Base-by-base conservation (phyloP, 1,140 invertebrate species). In the Brachionus plicatilis region DNA sequence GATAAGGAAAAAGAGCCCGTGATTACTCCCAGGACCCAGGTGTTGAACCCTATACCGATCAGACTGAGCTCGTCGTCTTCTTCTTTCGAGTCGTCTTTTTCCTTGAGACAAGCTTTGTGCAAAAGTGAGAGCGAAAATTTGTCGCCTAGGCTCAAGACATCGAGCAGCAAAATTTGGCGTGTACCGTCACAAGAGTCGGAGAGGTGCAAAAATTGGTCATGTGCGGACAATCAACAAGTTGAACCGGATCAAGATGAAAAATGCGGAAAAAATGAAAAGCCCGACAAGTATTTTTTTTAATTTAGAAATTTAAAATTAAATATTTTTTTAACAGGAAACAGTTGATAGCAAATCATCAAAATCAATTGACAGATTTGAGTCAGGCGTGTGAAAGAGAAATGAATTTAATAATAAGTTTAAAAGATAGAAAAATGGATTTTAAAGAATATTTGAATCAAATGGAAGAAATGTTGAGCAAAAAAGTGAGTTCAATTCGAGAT, bases 361-460 rank as follows among this genome's bases (percentile, higher is more conserved):
- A 76, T 50, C 72, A 76, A 50, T 50, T 76, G 17, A 76, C 14
- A 12, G 72, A 47, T 50, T 76, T 76, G 29, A 76, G 17, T 50
- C 37, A 76, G 12, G 29, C 72, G 5, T 76, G 72, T 76, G 17
- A 76, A 47, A 53, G 27, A 76, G 72, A 76, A 76, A 76, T 76
- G 43, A 47, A 76, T 50, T 76, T 76, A 11, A 76, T 76, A 27
- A n/a, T 75, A 0, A 76, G 33, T n/a, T 29, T 76, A 14, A 76
- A 76, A 50, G 72, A 76, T 27, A 76, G 72, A 14, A 47, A 76
- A 76, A 50, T 76, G 45, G 72, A 76, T 27, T 76, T 50, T 50
- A 76, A 50, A 76, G 72, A 76, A 45, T 76, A 76, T 76, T 76
- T 76, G 72, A 76, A 37, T 29, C 72, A 76, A 50, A 50, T 76